Percentiles rank a stretch among this genome's conserved stretches.
phyloP scores from a whole-genome alignment of 2,797 vertebrate genomes.

The Benthosema pterotum region DNA sequence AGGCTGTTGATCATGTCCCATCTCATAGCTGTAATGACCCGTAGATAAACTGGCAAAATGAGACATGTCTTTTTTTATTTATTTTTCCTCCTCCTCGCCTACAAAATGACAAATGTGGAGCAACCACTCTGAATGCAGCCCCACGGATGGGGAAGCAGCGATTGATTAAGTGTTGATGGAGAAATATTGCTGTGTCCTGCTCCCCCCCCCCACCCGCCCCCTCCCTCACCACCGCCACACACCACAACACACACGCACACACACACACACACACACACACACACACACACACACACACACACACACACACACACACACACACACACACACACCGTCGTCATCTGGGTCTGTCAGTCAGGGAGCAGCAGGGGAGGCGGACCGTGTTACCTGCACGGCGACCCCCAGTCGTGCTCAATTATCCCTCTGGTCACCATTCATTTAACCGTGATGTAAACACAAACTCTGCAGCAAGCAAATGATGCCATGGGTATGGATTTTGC shows the following conservation, averaged over 20 bases:
- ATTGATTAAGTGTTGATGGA: conserved; percentile 86
- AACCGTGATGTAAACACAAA: conserved; percentile 56
- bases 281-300: too few species aligned
- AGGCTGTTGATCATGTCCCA: conserved; percentile 80
- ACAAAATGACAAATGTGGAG: conserved; percentile 74
- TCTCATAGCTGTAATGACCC: conserved; percentile 83
- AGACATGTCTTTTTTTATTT: conserved; percentile 74
- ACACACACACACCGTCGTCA: too few species aligned
- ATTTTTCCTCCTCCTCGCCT: conserved; percentile 50
- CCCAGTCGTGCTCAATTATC: conserved; percentile 53
- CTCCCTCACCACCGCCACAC: conserved; percentile 44
- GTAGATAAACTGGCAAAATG: conserved; percentile 83
- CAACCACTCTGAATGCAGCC: conserved; percentile 77
- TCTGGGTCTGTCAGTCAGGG: conserved; percentile 9
- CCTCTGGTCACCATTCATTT: conserved; percentile 39
- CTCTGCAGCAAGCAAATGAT: too few species aligned
- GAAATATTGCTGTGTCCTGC: conserved; percentile 75
- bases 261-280: conserved; percentile 1
- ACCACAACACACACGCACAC: conserved; percentile 43
- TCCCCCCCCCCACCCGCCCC: conserved; percentile 31
- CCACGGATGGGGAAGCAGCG: conserved; percentile 77
- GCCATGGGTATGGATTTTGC: too few species aligned
- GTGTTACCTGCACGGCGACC: conserved; percentile 41
- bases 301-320: too few species aligned
- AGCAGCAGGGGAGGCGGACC: neutral